Evolutionary conservation across 2,113 vertebrate genomes (phyloP).

Genomic region (Orycteropus afer): DNA sequence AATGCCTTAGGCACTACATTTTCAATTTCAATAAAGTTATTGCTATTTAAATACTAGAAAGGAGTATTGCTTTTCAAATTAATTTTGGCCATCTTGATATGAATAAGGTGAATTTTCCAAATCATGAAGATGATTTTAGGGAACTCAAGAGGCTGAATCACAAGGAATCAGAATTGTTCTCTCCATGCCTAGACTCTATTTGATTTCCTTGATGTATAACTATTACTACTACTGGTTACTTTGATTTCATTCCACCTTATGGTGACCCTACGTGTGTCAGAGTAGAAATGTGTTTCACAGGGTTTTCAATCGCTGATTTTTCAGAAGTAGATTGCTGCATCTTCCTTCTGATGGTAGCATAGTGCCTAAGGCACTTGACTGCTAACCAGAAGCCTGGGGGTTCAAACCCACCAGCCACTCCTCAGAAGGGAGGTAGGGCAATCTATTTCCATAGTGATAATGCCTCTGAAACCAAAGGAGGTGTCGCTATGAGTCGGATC

Average conservation of each 20-base stretch:
- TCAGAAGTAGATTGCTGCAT: not conserved
- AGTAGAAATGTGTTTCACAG: not conserved
- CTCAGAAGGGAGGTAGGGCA: too few relatives aligned
- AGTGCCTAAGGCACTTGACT: too few relatives aligned
- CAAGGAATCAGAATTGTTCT: not conserved
- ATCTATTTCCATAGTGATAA: too few relatives aligned
- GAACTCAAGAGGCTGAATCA: not conserved
- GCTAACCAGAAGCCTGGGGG: too few relatives aligned
- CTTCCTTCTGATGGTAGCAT: not conserved
- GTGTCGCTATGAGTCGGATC: too few relatives aligned
- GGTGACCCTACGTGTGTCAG: not conserved
- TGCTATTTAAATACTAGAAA: not conserved
- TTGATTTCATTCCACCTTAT: not conserved
- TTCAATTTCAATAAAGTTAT: not conserved
- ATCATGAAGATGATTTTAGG: constrained; percentile 6
- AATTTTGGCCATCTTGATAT: not conserved
- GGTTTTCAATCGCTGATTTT: not conserved
- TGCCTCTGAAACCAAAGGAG: too few relatives aligned
- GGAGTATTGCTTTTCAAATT: not conserved
- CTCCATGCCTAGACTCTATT: not conserved
- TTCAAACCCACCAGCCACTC: too few relatives aligned
- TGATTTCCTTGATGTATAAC: constrained; percentile 22
- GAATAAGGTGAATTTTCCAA: constrained; percentile 12
- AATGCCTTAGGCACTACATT: too few relatives aligned
- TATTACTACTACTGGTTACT: not conserved